Base-by-base conservation (phyloP, 2,797 vertebrate species). In the Echiichthys vipera region DNA sequence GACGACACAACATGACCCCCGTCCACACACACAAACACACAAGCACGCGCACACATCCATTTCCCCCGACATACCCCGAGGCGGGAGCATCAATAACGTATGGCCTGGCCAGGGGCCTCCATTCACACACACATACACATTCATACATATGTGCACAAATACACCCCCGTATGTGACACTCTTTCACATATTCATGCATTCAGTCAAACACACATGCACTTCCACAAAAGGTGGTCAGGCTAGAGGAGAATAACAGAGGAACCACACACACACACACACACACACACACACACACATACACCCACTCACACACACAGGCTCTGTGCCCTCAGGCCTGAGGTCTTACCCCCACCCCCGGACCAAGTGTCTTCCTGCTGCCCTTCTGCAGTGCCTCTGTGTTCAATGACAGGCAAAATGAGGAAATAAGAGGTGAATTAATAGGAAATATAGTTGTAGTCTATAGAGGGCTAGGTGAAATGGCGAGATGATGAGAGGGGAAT, bases 1-100 rank as follows among this genome's bases (percentile, higher is more conserved):
- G 96, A 97, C 96, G 97, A 98, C 96, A 98, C 96, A 95, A 86
- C 88, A 46, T 92, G 91, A 92, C 89, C 90, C 86, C 81, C 67
- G 70, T 70, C 29, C 84, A 74, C 78, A 77, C 77, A 78, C 85
- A 74, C 80, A 80, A 54, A 77, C 63, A 15, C 55, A 29, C 70
- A 77, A 81, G 71, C 64, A 83, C 83, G 75, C 77, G 65, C 84
- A 80, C 69, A 77, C 90, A 93, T 90, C 84, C 86, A 95, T 97
- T 97, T 95, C 95, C 96, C 37, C 91, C 73, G 87, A 95, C 94
- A 85, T 91, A 94, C 95, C 98, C 96, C 2, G 91, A 96, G 97
- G 97, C 97, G 36, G 95, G 93, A 82, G 95, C 97, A 99, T 98
- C 96, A 98, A 98, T 98, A 98, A 98, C 83, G 86, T 93, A 88